Base-by-base conservation (phyloP, 92 coral and sea anemone species). In the Virgularia gustaviana region DNA sequence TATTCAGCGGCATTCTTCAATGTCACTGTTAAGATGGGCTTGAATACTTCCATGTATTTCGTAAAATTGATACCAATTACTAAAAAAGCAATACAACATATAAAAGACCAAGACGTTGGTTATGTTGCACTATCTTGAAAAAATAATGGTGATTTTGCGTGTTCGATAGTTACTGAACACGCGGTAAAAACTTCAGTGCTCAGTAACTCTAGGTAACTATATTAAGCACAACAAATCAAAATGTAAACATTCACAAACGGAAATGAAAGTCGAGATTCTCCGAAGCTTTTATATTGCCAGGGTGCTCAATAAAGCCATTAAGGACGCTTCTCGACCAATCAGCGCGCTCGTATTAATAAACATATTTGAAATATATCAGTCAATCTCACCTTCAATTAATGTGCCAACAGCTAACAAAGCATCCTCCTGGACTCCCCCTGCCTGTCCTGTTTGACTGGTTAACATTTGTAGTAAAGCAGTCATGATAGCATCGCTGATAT, bases 381-480 rank as follows among this genome's bases (percentile, higher is more conserved):
- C 6, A 20, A 5, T 23, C 59, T 0, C 76, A 94, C 99, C 96
- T 81, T 94, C 99, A 0, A 94, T 87, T 41, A 94, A 83, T 36
- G 96, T 94, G 9, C 90, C 99, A 6, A 94, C 95, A 20, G 99
- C 99, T 90, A 94, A 85, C 6, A 94, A 84, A 12, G 99, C 99
- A 78, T 94, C 99, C 71, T 94, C 99, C 70, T 86, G 90, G 7
- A 85, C 90, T 19, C 99, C 99, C 36, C 96, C 85, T 44, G 71
- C 79, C 39, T 77, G 82, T 30, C 68, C 78, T 13, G 87, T 76
- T 28, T 87, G 85, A 2, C 83, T 71, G 35, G 73, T 82, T 61
- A 94, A 86, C 92, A 94, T 86, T 75, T 86, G 96, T 38, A 94
- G 86, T 57, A 94, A 77, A 0, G 99, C 96, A 18, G 70, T 64